Base-by-base conservation (phyloP, 1,140 invertebrate genomes). In the Megathymus violae region DNA sequence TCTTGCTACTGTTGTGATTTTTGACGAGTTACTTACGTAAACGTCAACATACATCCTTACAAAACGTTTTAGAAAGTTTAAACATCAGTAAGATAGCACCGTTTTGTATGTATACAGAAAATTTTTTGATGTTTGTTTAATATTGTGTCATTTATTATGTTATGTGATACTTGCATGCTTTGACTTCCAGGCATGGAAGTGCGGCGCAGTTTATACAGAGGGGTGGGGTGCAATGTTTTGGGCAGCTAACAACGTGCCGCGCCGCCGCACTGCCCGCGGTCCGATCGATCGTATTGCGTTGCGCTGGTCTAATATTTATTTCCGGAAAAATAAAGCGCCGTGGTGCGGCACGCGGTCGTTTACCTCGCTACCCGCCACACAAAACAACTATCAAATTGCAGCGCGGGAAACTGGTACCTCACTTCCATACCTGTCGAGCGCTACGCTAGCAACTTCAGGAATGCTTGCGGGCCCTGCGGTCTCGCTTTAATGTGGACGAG, bases 281-380 rank as follows among this genome's bases (percentile, higher is more conserved):
- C 62, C 77, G 74, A 87, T 88, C 85, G 87, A 89, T 89, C 85
- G 85, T 73, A 71, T 74, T 81, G 80, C 76, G 78, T 80, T 82
- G 82, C 81, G 86, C 70, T 76, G 69, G 75, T 85, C 78, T 85
- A 87, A 83, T 87, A 88, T 89, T 89, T 89, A 89, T 88, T 88
- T 83, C 84, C 82, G 77, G 27, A 31, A 89, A 88, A 87, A 87
- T 85, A 87, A 86, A 81, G 80, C 84, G 80, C 82, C 82, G 80
- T 85, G 83, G 75, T 84, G 87, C 80, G 78, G 71, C 78, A 76
- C 62, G 76, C 76, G 85, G 83, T 89, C 84, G 74, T 74, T 76
- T 80, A 82, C 79, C 84, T 76, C 76, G 62, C 52, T 54, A 69
- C 41, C 73, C 71, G 76, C 74, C 78, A 79, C 82, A 72, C 70